Evolutionary conservation across 2,113 vertebrate genomes (phyloP), one percentile per base, ranked within the genome.

Genomic region (Brachyhypopomus gauderio): DNA sequence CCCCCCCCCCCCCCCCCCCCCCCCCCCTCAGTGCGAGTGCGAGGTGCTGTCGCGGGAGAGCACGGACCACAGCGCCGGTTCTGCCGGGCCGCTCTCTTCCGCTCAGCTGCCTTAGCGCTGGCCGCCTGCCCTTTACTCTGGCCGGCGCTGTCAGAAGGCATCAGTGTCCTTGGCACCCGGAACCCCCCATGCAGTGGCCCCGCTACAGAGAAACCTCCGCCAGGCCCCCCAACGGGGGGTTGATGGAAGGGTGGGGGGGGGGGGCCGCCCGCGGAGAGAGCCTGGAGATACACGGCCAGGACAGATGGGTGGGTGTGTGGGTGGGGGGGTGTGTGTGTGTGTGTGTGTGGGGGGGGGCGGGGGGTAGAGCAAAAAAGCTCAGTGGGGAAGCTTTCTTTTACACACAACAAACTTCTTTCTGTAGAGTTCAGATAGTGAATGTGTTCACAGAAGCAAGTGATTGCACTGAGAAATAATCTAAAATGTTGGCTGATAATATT

Each of bases 101-200:
- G 22, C 81, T 84, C 82, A 87, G 86, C 87, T 86, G 80, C 74
- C 55, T 74, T 56, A 78, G 55, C 69, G 36, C 79, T 87, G 86
- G 84, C 84, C 64, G 63, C 55, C 62, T 84, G 82, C 85, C 82
- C 84, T 85, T 83, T 86, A 70, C 55, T 81, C 52, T 72, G 78
- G 83, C 67, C 77, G 66, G 59, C 38, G 52, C 87, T 87, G 86
- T 88, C 86, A 87, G 76, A 85, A 77, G 79, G 84, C 78, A 87
- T 85, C 85, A 88, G 78, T 77, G 81, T 86, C 78, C 73, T 36
- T 23, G 63, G 59, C 34, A 71, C 62, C 58, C 20, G 73, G 38
- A 74, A 72, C 22, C 56, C 73, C 73, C 38, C 72, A 66, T 64
- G 9, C 64, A 75, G 59, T 34, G 48, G 78, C 77, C 45, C 75